Conservation (phyloP, 1,140 invertebrate species). For the Acyrthosiphon pisum region DNA sequence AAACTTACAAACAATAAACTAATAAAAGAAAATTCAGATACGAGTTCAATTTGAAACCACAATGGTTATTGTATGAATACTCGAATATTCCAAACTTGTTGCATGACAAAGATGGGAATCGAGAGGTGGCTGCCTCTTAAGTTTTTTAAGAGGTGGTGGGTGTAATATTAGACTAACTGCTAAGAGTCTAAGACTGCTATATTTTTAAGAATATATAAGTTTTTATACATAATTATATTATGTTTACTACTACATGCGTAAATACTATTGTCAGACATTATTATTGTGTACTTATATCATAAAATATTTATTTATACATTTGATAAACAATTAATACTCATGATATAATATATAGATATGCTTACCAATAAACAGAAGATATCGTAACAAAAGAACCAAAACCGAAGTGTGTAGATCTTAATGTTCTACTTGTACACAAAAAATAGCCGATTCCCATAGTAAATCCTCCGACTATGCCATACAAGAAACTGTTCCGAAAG, state of each 20-base stretch:
- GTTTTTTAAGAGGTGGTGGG: not conserved
- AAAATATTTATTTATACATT: not conserved
- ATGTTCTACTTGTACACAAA: constrained; percentile 68
- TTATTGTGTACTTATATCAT: not conserved
- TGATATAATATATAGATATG: not conserved
- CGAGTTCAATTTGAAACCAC: not conserved
- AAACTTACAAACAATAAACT: not conserved
- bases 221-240: no score
- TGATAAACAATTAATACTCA: not conserved
- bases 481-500: constrained; percentile 70
- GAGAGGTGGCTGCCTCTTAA: no score
- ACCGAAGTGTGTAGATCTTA: constrained; percentile 65
- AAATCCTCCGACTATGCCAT: constrained; percentile 69
- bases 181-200: not conserved
- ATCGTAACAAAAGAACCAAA: constrained; percentile 67
- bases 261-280: not conserved
- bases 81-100: not conserved
- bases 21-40: not conserved
- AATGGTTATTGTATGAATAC: not conserved
- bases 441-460: constrained; percentile 67
- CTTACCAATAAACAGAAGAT: constrained; percentile 67
- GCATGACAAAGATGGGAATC: no score
- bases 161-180: not conserved
- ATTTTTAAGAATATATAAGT: not conserved
- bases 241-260: no score